Evolutionary conservation across 2,888 invertebrate species (phyloP).

Genomic region (Polyploca ridens): DNA sequence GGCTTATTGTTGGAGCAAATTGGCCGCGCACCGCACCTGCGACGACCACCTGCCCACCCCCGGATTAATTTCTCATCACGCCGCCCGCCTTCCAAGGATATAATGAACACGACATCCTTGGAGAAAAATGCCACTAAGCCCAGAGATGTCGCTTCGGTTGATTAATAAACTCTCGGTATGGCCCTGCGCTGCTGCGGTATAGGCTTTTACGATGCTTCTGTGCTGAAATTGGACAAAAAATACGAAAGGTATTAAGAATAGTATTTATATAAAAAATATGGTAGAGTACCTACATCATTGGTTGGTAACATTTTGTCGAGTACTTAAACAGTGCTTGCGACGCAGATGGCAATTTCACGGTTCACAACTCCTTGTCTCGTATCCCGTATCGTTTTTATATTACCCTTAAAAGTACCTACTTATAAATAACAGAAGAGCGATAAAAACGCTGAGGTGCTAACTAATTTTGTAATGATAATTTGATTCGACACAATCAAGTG

Average conservation of each 20-base stretch:
- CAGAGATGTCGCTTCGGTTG: constrained; percentile 64
- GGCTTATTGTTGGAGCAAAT: constrained; percentile 63
- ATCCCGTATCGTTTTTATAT: constrained; percentile 59
- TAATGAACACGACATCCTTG: constrained; percentile 75
- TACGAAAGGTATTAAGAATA: constrained; percentile 13
- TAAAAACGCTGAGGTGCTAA: background rate
- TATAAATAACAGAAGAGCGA: constrained; percentile 18
- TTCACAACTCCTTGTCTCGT: constrained; percentile 58
- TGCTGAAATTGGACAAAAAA: constrained; percentile 46
- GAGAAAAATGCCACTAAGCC: constrained; percentile 77
- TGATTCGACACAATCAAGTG: background rate
- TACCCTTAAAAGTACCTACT: constrained; percentile 43
- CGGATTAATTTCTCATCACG: constrained; percentile 83
- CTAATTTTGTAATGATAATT: background rate
- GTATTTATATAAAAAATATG: constrained; percentile 18
- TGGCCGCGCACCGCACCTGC: constrained; percentile 69
- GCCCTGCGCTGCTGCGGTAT: constrained; percentile 38
- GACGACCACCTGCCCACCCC: constrained; percentile 64
- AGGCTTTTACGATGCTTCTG: constrained; percentile 50
- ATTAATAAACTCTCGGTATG: constrained; percentile 71
- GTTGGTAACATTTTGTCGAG: constrained; percentile 47
- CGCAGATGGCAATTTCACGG: constrained; percentile 70
- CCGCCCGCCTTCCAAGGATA: constrained; percentile 64
- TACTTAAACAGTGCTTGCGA: constrained; percentile 59
- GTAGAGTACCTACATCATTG: constrained; percentile 23